A percentile compares a stretch with the other conserved stretches of the same genome.
Evolutionary conservation across 2,888 invertebrate genomes (phyloP).

Genomic region (Prenolepis imparis): DNA sequence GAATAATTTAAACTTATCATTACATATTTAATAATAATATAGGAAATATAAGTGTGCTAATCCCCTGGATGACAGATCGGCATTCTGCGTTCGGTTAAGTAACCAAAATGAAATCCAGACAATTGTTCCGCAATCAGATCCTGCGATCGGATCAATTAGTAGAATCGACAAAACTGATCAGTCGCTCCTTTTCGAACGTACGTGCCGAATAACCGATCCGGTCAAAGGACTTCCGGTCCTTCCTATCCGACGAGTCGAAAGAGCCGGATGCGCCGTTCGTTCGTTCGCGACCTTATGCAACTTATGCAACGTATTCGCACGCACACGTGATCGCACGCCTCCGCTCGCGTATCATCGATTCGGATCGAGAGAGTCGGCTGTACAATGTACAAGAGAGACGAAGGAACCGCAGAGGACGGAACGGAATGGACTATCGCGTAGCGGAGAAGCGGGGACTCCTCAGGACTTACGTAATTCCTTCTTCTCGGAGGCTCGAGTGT

Average conservation of each 20-base stretch:
- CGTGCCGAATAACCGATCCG: slow-evolving; percentile 45
- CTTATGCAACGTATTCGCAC: slow-evolving; percentile 57
- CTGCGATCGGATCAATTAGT: background rate
- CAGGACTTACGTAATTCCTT: slow-evolving; percentile 73
- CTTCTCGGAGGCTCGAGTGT: slow-evolving; percentile 61
- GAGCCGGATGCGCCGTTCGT: slow-evolving; percentile 71
- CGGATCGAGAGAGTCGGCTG: slow-evolving; percentile 37
- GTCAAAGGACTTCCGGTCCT: slow-evolving; percentile 75
- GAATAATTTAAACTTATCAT: slow-evolving; percentile 15
- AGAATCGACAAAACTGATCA: slow-evolving; percentile 10
- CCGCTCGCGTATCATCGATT: slow-evolving; percentile 58
- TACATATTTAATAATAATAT: background rate
- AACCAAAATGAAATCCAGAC: background rate
- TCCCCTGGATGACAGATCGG: background rate
- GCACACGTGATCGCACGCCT: slow-evolving; percentile 41
- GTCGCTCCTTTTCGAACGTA: slow-evolving; percentile 27
- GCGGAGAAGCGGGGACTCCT: slow-evolving; percentile 58
- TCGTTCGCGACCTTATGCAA: slow-evolving; percentile 70
- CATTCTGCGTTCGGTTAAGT: background rate
- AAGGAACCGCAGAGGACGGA: slow-evolving; percentile 61
- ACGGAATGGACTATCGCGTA: slow-evolving; percentile 60
- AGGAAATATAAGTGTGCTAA: background rate
- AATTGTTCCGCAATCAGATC: background rate
- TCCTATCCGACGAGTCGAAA: slow-evolving; percentile 66
- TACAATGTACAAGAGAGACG: slow-evolving; percentile 46